Evolutionary conservation across 2,888 invertebrate species (phyloP).

Genomic region (Dromius quadrimaculatus): DNA sequence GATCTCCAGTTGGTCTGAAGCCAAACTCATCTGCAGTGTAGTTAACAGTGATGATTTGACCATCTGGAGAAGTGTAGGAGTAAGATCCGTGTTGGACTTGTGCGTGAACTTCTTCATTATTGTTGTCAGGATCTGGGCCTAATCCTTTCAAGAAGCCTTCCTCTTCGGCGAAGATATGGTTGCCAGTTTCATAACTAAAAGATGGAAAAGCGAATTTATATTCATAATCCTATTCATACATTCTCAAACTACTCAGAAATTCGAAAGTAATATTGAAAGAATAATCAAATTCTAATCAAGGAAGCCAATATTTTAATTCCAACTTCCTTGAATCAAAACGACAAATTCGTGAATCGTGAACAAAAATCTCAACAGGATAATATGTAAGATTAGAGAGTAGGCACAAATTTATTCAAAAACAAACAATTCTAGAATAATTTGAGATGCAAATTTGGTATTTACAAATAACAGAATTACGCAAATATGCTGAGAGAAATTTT

Average conservation of each 20-base stretch:
- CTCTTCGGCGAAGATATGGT: slow-evolving; percentile 84
- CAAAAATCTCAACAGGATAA: slow-evolving; percentile 21
- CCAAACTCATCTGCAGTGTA: slow-evolving; percentile 88
- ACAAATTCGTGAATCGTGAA: too few relatives aligned
- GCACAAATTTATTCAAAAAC: slow-evolving; percentile 4
- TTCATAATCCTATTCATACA: too few relatives aligned
- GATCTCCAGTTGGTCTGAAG: slow-evolving; percentile 84
- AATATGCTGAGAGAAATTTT: slow-evolving; percentile 24
- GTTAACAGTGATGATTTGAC: slow-evolving; percentile 79
- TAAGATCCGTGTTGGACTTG: slow-evolving; percentile 85
- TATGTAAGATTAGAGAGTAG: slow-evolving; percentile 16
- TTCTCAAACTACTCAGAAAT: too few relatives aligned
- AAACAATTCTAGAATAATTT: slow-evolving; percentile 16
- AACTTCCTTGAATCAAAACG: too few relatives aligned
- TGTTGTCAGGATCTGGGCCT: slow-evolving; percentile 64
- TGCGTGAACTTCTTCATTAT: slow-evolving; percentile 76
- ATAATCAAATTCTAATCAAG: too few relatives aligned
- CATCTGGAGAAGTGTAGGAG: slow-evolving; percentile 84
- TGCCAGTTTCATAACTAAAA: slow-evolving; percentile 84
- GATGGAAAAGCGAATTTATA: too few relatives aligned
- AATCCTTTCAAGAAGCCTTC: slow-evolving; percentile 79
- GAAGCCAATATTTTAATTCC: too few relatives aligned
- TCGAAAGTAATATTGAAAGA: too few relatives aligned
- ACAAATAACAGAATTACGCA: slow-evolving; percentile 13
- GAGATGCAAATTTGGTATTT: too few relatives aligned